Evolutionary conservation across 2,113 vertebrate species (phyloP), one percentile per base, ranked within the genome.

Genomic region (Apodemus speciosus): DNA sequence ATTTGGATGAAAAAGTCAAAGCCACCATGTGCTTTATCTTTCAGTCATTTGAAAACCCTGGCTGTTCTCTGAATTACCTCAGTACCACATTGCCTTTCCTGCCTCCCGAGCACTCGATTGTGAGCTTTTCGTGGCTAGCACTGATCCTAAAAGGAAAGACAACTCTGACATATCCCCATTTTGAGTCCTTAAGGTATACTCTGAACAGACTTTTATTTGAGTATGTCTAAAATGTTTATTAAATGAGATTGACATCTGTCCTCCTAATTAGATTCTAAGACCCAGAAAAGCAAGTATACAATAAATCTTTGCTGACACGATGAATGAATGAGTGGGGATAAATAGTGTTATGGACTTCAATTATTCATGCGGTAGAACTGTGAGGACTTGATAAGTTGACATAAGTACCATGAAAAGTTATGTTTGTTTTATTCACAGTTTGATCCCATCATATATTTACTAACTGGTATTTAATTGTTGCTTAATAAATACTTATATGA

Each of bases 131-230:
- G 15, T 90, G 30, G 25, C 6, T 53, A 69, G 60, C 53, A 87
- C 20, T 62, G 72, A 91, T 5, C 38, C 20, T 25, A 11, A 68
- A 51, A 85, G 46, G 13, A 69, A 3, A 69, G 1, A 40, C 27
- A 83, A 62, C 73, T 71, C 30, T 81, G 27, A 88, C 60, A 13
- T 32, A 81, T 15, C 38, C 84, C 51, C 93, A 13, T 20, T 80
- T 81, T 68, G 11, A 69, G 30, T 80, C 64, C 3, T 88, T 66
- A 81, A 66, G 51, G 72, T 76, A 10, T 27, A 10, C 16, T 27
- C 66, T 53, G 38, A 64, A 83, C 3, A 95, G 43, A 64, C 11
- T 81, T 95, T 88, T 76, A 69, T 46, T 53, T 56, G 71, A 92
- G 35, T 62, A 35, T 18, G 23, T 85, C 75, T 85, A 88, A 69